Percentiles rank a stretch among this genome's conserved stretches.
phyloP scores from a whole-genome alignment of 2,888 invertebrate species.

The Torymus texanus region DNA sequence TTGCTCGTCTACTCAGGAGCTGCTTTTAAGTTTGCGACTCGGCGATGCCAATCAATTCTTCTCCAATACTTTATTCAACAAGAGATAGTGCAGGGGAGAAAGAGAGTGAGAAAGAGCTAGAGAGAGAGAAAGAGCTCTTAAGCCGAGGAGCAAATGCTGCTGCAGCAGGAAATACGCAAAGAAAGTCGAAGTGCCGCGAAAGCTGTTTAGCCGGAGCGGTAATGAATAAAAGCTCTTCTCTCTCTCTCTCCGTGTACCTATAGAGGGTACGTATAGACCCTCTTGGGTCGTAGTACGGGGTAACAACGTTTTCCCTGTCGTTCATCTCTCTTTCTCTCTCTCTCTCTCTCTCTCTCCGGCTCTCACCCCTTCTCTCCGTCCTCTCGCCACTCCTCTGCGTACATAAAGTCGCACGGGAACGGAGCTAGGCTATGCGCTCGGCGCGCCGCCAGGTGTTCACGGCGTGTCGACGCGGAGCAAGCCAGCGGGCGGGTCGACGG shows the following conservation, averaged over 20 bases:
- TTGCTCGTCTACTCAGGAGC: neutral
- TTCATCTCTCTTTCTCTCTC: neutral
- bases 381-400: too few species aligned
- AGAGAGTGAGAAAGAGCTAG: neutral
- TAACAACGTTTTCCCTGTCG: too few species aligned
- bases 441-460: slow-evolving; percentile 57
- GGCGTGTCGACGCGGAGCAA: slow-evolving; percentile 36
- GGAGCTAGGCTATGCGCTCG: neutral
- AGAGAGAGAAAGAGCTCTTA: neutral
- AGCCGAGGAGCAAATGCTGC: neutral
- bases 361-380: too few species aligned
- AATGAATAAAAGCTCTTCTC: slow-evolving; percentile 28
- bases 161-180: neutral
- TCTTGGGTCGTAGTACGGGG: too few species aligned
- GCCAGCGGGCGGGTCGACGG: slow-evolving; percentile 40
- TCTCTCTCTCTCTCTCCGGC: neutral
- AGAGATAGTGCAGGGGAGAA: neutral
- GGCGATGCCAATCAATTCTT: slow-evolving; percentile 34
- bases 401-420: too few species aligned
- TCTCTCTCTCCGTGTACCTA: neutral
- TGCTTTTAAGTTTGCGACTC: slow-evolving; percentile 12
- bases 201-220: slow-evolving; percentile 14
- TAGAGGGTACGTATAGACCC: neutral
- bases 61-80: slow-evolving; percentile 34
- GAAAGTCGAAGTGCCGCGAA: slow-evolving; percentile 12